Percentiles rank a stretch among this genome's conserved stretches.
Evolutionary conservation across 2,113 vertebrate genomes (phyloP).

Genomic region (Halcyon malimbica): DNA sequence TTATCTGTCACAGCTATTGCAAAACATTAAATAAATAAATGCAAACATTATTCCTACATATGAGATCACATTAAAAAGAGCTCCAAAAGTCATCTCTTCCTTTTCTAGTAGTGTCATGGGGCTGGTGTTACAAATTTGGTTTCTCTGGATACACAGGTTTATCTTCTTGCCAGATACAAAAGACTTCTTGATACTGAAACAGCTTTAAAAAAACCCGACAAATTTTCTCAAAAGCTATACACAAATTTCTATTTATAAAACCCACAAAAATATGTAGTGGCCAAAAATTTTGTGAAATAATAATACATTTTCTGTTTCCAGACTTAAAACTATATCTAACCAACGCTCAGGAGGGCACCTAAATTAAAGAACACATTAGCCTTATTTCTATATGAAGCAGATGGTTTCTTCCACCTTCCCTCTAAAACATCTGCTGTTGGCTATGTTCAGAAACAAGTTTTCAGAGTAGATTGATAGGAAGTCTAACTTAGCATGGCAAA

Average conservation of each 20-base stretch:
- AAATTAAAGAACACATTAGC: not conserved
- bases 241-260: not conserved
- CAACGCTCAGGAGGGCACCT: not conserved
- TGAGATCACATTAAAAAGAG: not conserved
- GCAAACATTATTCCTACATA: not conserved
- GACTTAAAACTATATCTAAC: not conserved
- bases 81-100: not conserved
- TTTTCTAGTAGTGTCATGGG: not conserved
- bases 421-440: conserved; percentile 22
- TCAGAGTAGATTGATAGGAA: not conserved
- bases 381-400: not conserved
- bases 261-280: not conserved
- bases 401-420: not conserved
- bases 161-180: not conserved
- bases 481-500: not conserved
- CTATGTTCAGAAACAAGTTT: not conserved
- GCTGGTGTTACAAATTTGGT: not conserved
- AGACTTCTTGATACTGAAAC: not conserved
- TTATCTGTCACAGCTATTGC: conserved; percentile 12
- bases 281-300: not conserved
- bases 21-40: conserved; percentile 51
- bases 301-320: not conserved
- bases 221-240: not conserved
- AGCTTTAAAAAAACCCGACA: not conserved
- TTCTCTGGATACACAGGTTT: not conserved